Base-by-base conservation (phyloP, 2,797 vertebrate genomes). In the Orestias chungarensis region DNA sequence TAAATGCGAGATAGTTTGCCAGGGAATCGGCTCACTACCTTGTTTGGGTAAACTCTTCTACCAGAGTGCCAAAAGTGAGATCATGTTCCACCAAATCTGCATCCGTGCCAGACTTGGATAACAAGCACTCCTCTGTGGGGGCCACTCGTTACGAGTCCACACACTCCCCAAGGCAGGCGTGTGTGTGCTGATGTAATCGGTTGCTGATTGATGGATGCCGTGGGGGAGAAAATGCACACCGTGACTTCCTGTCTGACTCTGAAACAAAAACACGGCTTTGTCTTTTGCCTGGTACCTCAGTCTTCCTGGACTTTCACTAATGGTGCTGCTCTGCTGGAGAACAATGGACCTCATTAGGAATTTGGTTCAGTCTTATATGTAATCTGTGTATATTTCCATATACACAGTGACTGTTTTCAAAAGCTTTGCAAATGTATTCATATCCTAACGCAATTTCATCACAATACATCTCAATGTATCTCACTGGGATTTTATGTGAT, bases 31-130 rank as follows among this genome's bases (percentile, higher is more conserved):
- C 80, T 82, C 80, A 50, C 82, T 74, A 78, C 82, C 86, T 89
- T 90, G 90, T 92, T 93, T 91, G 90, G 87, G 88, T 92, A 90
- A 93, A 91, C 89, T 77, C 55, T 69, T 77, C 69, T 71, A 47
- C 66, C 76, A n/a, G 43, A 43, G 72, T 42, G 85, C 91, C 91
- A 93, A 82, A 80, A 57, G 82, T 94, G 92, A 94, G 83, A 86
- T 94, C 87, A 95, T 90, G 55, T 79, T 82, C 85, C 88, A 78
- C 82, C 90, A 87, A 76, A 88, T 84, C 79, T 84, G 80, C 78
- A 82, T 77, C 82, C 46, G 49, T 74, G 76, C 43, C 67, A 69
- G 70, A 55, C 38, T 71, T 71, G 79, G 62, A 83, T 81, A 90
- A 90, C 88, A 87, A 83, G 68, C 82, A 50, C 38, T 78, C 68